Base-by-base conservation (phyloP, 2,888 invertebrate species). In the Lepetodrilus schrolli region DNA sequence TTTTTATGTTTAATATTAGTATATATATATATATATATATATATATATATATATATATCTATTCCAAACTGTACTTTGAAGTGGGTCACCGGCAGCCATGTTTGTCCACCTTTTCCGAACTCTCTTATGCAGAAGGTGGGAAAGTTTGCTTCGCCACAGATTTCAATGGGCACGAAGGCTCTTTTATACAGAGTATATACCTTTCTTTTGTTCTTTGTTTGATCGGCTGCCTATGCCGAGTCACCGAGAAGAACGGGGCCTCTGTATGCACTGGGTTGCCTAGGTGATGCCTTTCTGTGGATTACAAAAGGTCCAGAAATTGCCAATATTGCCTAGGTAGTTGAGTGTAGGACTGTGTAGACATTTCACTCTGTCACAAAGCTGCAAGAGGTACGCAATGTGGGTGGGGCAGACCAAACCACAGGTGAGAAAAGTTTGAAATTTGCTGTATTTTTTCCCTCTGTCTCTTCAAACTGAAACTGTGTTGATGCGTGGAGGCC, bases 201-300 rank as follows among this genome's bases (percentile, higher is more conserved):
- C 58, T 58, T 38, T 38, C 68, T 68, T 68, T 68, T 38, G 38
- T 68, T 43, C 26, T 20, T 30, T 68, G 68, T 68, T 68, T 68
- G 68, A 43, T 30, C 47, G 20, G 26, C 26, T 7, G 47, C 26
- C 38, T 68, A 47, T 23, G 68, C 23, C 17, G 26, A 30, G 43
- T 47, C 47, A 26, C 43, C 47, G 43, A 43, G 26, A 23, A 26
- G 43, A 68, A 68, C 68, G 26, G 43, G 68, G 43, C 47, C 34
- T 47, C 26, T 68, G 43, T 68, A 43, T 68, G 47, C 43, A 43
- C 17, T 17, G 43, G 66, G 68, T 68, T 43, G 68, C 43, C 68
- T 23, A 26, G 68, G 68, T 23, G 43, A 68, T 68, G 38, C 68
- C 30, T 68, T 68, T 47, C 43, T 68, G 26, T 17, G 23, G 43